Conservation (phyloP, 2,888 invertebrate genomes). For the Polyommatus iphigenia region DNA sequence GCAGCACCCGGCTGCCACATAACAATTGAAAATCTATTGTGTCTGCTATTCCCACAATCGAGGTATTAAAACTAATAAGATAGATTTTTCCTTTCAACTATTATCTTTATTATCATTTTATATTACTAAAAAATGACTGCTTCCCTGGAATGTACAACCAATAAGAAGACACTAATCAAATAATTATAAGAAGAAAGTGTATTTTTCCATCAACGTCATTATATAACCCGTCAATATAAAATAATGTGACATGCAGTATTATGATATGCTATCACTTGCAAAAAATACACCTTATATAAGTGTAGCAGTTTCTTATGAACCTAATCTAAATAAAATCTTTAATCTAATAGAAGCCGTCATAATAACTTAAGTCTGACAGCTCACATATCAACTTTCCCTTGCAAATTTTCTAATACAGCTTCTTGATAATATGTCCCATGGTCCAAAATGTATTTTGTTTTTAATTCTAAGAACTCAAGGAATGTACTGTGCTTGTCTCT, state of each 20-base stretch:
- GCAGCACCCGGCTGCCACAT: too few species aligned
- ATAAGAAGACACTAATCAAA: not conserved
- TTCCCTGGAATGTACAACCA: too few species aligned
- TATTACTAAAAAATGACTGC: not conserved
- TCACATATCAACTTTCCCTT: conserved; percentile 60
- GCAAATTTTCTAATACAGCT: conserved; percentile 62
- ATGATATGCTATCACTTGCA: not conserved
- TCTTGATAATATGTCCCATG: conserved; percentile 36
- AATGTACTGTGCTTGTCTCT: too few species aligned
- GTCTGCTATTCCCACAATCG: too few species aligned
- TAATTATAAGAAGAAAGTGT: not conserved
- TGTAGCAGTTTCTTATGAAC: conserved; percentile 2
- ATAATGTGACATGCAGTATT: not conserved
- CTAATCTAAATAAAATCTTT: conserved; percentile 6
- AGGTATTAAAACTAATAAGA: too few species aligned
- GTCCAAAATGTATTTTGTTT: not conserved
- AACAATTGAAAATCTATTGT: too few species aligned
- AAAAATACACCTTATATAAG: conserved; percentile 11
- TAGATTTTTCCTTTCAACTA: not conserved
- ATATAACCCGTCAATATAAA: not conserved
- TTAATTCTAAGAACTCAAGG: not conserved
- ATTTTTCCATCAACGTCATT: not conserved
- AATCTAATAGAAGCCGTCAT: conserved; percentile 10
- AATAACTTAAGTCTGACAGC: conserved; percentile 18
- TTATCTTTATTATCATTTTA: too few species aligned